These are phyloP conservation scores for Ageneiosus marmoratus DNA, from an alignment of 2,113 vertebrate species.

Conservation along the genomic window DNA sequence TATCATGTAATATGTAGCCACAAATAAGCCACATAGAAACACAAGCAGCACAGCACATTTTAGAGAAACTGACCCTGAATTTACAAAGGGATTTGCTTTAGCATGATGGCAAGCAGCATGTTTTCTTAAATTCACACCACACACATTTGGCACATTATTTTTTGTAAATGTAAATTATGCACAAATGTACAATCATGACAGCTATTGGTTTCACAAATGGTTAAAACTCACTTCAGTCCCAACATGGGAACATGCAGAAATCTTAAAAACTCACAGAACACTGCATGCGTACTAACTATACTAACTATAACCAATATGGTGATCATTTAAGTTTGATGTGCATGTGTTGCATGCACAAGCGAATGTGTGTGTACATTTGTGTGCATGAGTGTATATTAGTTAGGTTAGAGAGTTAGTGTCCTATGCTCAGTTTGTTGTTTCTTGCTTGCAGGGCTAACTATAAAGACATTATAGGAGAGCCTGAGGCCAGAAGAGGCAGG, in stretches of 20 bases:
- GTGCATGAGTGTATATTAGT: conserved; percentile 65
- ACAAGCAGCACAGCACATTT: background rate
- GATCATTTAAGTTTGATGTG: background rate
- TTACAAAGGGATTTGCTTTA: background rate
- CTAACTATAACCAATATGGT: conserved; percentile 15
- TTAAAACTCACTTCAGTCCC: background rate
- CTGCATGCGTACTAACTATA: conserved; percentile 17
- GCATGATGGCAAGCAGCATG: no score
- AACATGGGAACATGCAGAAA: background rate
- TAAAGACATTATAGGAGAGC: conserved; percentile 96
- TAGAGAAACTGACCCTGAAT: background rate
- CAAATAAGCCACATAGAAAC: background rate
- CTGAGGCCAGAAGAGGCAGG: conserved; percentile 97
- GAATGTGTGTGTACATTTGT: background rate
- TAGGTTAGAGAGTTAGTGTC: conserved; percentile 85
- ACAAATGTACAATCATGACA: background rate
- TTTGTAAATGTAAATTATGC: background rate
- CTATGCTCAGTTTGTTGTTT: conserved; percentile 93
- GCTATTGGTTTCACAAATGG: background rate
- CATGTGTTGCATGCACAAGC: conserved; percentile 27
- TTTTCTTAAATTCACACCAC: background rate
- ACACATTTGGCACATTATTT: background rate
- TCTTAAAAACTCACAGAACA: background rate
- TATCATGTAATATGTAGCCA: no score
- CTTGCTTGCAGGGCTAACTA: conserved; percentile 99